A percentile compares a stretch with the other conserved stretches of the same genome.
Evolutionary conservation across 1,140 invertebrate species (phyloP).

Genomic region (Rhopalosiphum padi): DNA sequence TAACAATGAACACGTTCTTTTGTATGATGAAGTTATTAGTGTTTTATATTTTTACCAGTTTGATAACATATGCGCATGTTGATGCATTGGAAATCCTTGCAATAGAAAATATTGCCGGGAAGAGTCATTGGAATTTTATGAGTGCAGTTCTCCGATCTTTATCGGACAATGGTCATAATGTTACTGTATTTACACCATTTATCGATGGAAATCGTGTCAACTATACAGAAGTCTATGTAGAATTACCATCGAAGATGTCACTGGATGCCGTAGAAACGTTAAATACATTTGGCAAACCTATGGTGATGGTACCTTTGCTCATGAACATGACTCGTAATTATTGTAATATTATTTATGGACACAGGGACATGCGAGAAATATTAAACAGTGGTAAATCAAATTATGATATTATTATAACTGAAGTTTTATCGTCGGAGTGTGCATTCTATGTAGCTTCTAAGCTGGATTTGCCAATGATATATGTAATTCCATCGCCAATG

Average conservation of each 20-base stretch:
- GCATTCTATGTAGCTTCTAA: background rate
- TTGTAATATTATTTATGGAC: background rate
- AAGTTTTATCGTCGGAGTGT: background rate
- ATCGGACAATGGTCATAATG: background rate
- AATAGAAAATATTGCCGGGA: slow-evolving; percentile 60
- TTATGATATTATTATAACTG: background rate
- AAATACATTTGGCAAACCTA: background rate
- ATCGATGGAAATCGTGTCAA: background rate
- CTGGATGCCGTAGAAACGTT: background rate
- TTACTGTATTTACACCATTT: background rate
- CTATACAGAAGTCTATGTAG: background rate
- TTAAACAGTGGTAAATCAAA: background rate
- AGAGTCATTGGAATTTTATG: slow-evolving; percentile 64
- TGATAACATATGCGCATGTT: background rate
- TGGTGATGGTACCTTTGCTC: background rate
- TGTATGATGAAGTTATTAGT: too few species aligned
- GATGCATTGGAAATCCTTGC: slow-evolving; percentile 58
- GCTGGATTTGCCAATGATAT: background rate
- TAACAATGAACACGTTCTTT: background rate
- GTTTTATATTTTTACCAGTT: background rate
- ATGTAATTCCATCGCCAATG: background rate
- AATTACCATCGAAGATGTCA: background rate
- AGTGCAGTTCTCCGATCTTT: slow-evolving; percentile 22
- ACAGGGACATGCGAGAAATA: background rate
- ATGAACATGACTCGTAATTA: background rate